Base-by-base conservation (phyloP, 2,797 vertebrate genomes). In the Diplodus sargus region DNA sequence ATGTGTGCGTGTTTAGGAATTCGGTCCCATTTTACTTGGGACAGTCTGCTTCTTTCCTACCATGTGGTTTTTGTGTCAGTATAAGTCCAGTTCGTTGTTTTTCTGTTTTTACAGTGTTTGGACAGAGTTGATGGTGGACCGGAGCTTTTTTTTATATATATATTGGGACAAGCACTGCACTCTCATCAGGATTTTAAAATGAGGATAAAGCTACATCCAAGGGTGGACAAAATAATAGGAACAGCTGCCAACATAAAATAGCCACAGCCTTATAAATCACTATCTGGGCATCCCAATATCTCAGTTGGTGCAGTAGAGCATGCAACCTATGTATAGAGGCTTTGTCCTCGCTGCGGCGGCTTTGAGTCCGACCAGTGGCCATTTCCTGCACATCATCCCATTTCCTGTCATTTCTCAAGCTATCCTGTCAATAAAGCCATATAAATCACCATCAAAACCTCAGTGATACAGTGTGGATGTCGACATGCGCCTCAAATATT, bases 1-100 rank as follows among this genome's bases (percentile, higher is more conserved):
- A 43, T 17, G 22, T 28, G 34, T 62, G 8, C 54, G 57, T 71
- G 68, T 76, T 66, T 69, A 12, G 42, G 4, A 69, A 52, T 16
- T 28, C 39, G 0, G 16, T 39, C 39, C 3, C 30, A 56, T 45
- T 58, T 59, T 70, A 42, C 72, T 82, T 74, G n/a, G n/a, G 10
- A 45, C 47, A 71, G 43, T 76, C 5, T 28, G 54, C 51, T 64
- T 58, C 42, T 49, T 47, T 73, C 10, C 45, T 25, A 11, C n/a
- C 45, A 53, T 6, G n/a, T 57, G 53, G 71, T 43, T 23, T 4
- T 18, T 3, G 3, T 57, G 34, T 56, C 28, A 49, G 14, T n/a
- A 4, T 30, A 17, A 34, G 54, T 45, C 14, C 28, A 43, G 16
- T 16, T 16, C 5, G 58, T 52, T 3, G 4, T 45, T 45, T 45